phyloP scores from a whole-genome alignment of 2,113 vertebrate genomes.

The Ivindomyrus marchei region DNA sequence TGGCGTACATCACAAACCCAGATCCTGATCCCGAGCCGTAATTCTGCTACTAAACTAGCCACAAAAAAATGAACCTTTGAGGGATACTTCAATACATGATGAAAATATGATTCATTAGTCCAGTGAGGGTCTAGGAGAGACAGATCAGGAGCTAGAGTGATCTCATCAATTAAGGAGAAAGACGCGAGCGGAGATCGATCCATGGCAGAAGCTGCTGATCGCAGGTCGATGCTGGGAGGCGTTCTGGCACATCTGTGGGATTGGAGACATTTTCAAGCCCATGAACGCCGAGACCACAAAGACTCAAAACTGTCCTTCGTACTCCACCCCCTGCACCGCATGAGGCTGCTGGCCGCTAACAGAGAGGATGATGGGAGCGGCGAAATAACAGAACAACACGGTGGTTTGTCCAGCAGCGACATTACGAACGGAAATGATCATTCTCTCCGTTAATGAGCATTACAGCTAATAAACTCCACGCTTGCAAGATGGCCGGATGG shows the following conservation, averaged over 20 bases:
- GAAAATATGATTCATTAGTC: neutral
- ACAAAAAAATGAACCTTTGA: neutral
- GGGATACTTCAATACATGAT: neutral
- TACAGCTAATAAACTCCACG: neutral
- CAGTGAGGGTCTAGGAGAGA: neutral
- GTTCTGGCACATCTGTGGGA: neutral
- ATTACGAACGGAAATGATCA: neutral
- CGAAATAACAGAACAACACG: neutral
- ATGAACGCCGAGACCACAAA: neutral
- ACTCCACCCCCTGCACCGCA: neutral
- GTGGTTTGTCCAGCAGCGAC: neutral
- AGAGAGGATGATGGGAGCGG: neutral
- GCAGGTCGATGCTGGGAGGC: constrained; percentile 11
- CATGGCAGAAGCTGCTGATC: neutral
- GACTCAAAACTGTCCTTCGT: neutral
- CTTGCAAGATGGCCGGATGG: neutral
- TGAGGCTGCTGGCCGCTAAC: no score
- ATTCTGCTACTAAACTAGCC: neutral
- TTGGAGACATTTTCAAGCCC: neutral
- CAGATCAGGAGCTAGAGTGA: neutral
- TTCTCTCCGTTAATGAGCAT: neutral
- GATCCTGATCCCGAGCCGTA: neutral
- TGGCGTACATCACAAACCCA: neutral
- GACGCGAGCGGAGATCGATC: neutral
- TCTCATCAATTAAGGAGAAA: neutral